phyloP scores from a whole-genome alignment of 2,888 invertebrate species.

The Lasioglossum pauxillum region DNA sequence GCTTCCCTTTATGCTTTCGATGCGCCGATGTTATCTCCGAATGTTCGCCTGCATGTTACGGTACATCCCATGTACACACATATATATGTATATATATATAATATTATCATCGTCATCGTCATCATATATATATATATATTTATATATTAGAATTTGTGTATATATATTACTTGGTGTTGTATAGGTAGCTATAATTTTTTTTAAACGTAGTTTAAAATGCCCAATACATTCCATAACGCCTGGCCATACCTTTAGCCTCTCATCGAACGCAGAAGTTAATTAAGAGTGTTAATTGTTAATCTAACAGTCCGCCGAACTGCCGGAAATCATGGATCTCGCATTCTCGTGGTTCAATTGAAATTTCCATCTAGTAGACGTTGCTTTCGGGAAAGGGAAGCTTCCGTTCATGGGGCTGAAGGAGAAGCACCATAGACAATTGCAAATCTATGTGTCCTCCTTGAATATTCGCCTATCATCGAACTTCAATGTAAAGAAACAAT shows the following conservation, averaged over 20 bases:
- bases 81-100: slow-evolving; percentile 65
- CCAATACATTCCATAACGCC: slow-evolving; percentile 80
- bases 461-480: not conserved
- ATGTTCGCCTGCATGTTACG: not conserved
- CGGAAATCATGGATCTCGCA: not conserved
- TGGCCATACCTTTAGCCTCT: slow-evolving; percentile 56
- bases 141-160: slow-evolving; percentile 68
- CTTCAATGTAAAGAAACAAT: not conserved
- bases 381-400: not conserved
- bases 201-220: slow-evolving; percentile 81
- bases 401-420: not conserved
- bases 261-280: slow-evolving; percentile 8
- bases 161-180: slow-evolving; percentile 82
- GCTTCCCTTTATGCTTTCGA: not conserved
- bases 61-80: not conserved
- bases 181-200: slow-evolving; percentile 78
- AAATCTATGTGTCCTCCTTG: not conserved
- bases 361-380: not conserved
- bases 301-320: slow-evolving; percentile 30
- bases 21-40: not conserved
- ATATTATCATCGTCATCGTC: slow-evolving; percentile 77
- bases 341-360: not conserved
- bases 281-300: slow-evolving; percentile 9
- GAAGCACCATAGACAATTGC: not conserved
- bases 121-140: slow-evolving; percentile 70